A percentile compares a stretch with the other conserved stretches of the same genome.
Evolutionary conservation across 2,888 invertebrate species (phyloP).

Genomic region (Emesis furor): DNA sequence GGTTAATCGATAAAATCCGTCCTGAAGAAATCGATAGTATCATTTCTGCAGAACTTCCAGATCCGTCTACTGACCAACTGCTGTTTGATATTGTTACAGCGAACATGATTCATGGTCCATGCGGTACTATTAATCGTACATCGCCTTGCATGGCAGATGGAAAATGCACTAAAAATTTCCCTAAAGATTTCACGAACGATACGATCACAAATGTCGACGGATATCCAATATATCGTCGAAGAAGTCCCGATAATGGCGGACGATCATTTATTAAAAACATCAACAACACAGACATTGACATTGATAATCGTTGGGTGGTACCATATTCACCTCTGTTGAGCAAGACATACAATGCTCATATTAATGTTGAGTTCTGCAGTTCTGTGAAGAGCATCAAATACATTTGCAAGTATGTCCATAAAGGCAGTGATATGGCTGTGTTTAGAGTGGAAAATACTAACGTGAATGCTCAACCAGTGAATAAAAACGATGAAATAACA

Average conservation of each 20-base stretch:
- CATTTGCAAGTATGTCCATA: conserved; percentile 79
- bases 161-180: conserved; percentile 64
- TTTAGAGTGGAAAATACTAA: conserved; percentile 35
- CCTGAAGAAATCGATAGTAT: conserved; percentile 45
- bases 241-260: conserved; percentile 61
- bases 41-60: conserved; percentile 68
- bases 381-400: neutral
- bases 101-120: conserved; percentile 82
- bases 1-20: conserved; percentile 56
- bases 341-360: conserved; percentile 44
- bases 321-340: conserved; percentile 65
- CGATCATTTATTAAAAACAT: conserved; percentile 52
- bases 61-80: conserved; percentile 61
- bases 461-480: neutral
- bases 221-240: conserved; percentile 60
- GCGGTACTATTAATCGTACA: conserved; percentile 77
- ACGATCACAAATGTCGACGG: conserved; percentile 64
- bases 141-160: conserved; percentile 77
- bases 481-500: conserved; percentile 51
- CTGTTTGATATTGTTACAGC: conserved; percentile 75
- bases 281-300: conserved; percentile 57
- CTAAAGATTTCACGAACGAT: conserved; percentile 47
- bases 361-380: conserved; percentile 41
- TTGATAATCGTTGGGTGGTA: conserved; percentile 67
- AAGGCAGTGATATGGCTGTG: conserved; percentile 73